A percentile compares a stretch with the other conserved stretches of the same genome.
These are phyloP conservation scores for Drosophila mauritiana DNA, from an alignment of 1,140 invertebrate genomes.

Conservation along the genomic window DNA sequence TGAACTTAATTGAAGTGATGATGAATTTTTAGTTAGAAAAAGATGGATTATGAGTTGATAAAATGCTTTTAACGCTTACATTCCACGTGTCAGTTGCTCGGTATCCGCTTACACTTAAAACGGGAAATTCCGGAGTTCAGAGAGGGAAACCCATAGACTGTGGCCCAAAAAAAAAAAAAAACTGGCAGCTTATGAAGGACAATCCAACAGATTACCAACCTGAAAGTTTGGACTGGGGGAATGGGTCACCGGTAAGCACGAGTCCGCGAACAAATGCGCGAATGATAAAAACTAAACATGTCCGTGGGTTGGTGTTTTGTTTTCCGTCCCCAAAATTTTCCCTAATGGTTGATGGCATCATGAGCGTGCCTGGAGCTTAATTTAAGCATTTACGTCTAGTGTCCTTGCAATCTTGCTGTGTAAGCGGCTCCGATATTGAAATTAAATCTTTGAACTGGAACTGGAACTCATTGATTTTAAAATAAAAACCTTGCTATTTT, in stretches of 20 bases:
- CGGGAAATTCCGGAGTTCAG: neutral
- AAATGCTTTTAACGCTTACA: slow-evolving; percentile 42
- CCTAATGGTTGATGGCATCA: slow-evolving; percentile 25
- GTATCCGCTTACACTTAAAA: slow-evolving; percentile 36
- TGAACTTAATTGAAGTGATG: slow-evolving; percentile 16
- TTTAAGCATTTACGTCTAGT: slow-evolving; percentile 46
- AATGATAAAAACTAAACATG: slow-evolving; percentile 71
- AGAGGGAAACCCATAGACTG: neutral
- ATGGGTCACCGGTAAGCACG: slow-evolving; percentile 22
- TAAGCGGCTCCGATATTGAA: neutral
- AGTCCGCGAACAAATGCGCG: slow-evolving; percentile 49
- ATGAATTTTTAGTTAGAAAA: slow-evolving; percentile 7
- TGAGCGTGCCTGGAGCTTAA: slow-evolving; percentile 42
- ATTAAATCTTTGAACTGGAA: neutral
- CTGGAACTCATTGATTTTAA: no score
- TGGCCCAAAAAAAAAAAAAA: slow-evolving; percentile 8
- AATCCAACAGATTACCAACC: slow-evolving; percentile 46
- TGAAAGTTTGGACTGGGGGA: slow-evolving; percentile 24
- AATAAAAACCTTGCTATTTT: no score
- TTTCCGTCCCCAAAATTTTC: slow-evolving; percentile 23
- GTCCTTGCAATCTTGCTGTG: slow-evolving; percentile 3
- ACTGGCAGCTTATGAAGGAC: slow-evolving; percentile 15
- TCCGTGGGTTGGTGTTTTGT: slow-evolving; percentile 35
- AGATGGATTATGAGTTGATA: slow-evolving; percentile 28
- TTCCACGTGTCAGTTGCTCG: slow-evolving; percentile 34